phyloP scores from a whole-genome alignment of 2,888 invertebrate species.

The Pycnomerus fuliginosus region DNA sequence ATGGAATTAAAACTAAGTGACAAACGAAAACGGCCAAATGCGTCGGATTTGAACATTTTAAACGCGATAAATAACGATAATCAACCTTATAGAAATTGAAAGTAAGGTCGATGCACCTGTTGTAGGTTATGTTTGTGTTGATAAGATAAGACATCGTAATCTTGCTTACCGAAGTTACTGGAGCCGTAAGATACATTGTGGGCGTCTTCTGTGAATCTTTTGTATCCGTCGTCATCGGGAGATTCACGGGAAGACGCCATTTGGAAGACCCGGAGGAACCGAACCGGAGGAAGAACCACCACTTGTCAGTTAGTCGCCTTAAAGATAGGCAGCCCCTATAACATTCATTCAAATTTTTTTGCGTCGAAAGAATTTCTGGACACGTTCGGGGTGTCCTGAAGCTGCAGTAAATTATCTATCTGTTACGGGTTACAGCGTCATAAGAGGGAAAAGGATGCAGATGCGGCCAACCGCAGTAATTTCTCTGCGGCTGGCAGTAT shows the following conservation, averaged over 20 bases:
- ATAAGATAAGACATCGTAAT: conserved; percentile 14
- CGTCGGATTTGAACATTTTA: background rate
- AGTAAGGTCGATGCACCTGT: conserved; percentile 1
- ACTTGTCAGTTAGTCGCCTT: background rate
- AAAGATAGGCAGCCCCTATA: conserved; percentile 8
- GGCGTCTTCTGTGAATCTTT: conserved; percentile 63
- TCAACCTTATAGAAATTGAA: conserved; percentile 1
- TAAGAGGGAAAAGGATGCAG: no score
- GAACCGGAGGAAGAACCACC: conserved; percentile 13
- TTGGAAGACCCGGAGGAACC: no score
- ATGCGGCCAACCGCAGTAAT: no score
- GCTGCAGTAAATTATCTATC: no score
- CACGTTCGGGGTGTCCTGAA: no score
- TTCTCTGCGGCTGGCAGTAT: no score
- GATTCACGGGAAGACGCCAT: conserved; percentile 15
- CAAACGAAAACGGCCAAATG: background rate
- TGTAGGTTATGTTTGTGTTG: conserved; percentile 1
- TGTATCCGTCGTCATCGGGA: conserved; percentile 44
- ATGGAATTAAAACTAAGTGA: no score
- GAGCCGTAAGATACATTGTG: conserved; percentile 60
- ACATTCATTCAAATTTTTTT: no score
- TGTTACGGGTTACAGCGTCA: no score
- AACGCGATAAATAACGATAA: background rate
- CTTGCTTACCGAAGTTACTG: conserved; percentile 61
- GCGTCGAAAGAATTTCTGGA: no score